Evolutionary conservation across 2,113 vertebrate species (phyloP), one percentile per base, ranked within the genome.

Genomic region (Calidris pugnax): DNA sequence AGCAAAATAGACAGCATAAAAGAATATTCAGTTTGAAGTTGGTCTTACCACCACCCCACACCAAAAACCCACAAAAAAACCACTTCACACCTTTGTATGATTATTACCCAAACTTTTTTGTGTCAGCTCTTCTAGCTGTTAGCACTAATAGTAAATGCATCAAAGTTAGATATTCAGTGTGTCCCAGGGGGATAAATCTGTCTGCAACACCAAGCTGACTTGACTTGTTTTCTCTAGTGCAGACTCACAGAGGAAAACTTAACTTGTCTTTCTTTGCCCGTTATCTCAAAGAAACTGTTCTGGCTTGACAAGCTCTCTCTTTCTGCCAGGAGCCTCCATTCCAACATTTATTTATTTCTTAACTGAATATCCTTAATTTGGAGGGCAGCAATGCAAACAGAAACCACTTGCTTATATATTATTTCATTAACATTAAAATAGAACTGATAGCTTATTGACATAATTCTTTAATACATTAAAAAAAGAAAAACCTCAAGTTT

Each of bases 21-120:
- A 14, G 0, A 0, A 77, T 28, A 71, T 2, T 47, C 55, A 86
- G 12, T 14, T 68, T 0, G 0, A 79, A 79, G 45, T 3, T 10
- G 5, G 23, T 63, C 43, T 48, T 86, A 68, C 1, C 8, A 83
- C 7, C 7, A 27, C 5, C 3, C 7, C 16, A 27, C 7, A 2
- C 21, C 39, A 66, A 76, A 76, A 76, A 2, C 5, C 12, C 37
- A 72, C 10, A 16, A 53, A 85, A 72, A 51, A 90, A 20, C 13
- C 4, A 23, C 11, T 32, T 67, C 28, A 78, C 17, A 48, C 4
- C 7, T 66, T 47, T 41, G 23, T 21, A 51, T 12, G 4, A 75
- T 27, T 73, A 57, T 39, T 67, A 76, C 22, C 7, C 12, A 10
- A 79, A 28, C 0, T 8, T 48, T 69, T 84, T n/a, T 35, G 26